Conservation (phyloP, 1,140 invertebrate genomes). For the Cotesia glomerata region DNA sequence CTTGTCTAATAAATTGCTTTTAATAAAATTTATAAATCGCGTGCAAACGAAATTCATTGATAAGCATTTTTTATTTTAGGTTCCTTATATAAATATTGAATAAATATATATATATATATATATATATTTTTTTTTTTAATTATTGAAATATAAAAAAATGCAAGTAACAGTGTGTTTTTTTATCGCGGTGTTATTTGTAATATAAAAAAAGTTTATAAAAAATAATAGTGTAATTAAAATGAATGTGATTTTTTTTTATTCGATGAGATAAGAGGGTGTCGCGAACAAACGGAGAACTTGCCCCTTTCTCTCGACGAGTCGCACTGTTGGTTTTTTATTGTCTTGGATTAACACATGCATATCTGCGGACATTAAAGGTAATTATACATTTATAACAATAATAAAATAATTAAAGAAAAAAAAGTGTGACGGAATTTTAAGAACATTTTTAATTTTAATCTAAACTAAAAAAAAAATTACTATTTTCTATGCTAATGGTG, state of each 20-base stretch:
- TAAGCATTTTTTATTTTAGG: constrained; percentile 12
- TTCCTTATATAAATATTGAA: background rate
- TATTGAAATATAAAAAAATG: background rate
- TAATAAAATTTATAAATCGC: background rate
- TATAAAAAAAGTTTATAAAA: background rate
- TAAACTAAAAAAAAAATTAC: background rate
- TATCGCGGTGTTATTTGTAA: background rate
- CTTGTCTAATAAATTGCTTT: background rate
- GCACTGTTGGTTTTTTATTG: background rate
- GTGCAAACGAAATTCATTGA: constrained; percentile 34
- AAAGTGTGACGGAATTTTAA: background rate
- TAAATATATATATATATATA: too few species aligned
- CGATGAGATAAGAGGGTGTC: constrained; percentile 11
- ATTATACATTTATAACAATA: background rate
- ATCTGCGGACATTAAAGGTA: constrained; percentile 29
- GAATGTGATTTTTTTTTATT: background rate
- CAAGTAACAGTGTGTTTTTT: background rate
- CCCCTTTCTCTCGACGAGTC: constrained; percentile 19
- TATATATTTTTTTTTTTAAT: background rate
- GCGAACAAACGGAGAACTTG: constrained; percentile 13
- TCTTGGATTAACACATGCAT: constrained; percentile 27
- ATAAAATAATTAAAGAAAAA: background rate
- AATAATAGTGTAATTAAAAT: background rate
- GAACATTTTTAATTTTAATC: too few species aligned
- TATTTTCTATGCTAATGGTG: background rate